Conservation (phyloP, 2,113 vertebrate species). For the Procavia capensis region DNA sequence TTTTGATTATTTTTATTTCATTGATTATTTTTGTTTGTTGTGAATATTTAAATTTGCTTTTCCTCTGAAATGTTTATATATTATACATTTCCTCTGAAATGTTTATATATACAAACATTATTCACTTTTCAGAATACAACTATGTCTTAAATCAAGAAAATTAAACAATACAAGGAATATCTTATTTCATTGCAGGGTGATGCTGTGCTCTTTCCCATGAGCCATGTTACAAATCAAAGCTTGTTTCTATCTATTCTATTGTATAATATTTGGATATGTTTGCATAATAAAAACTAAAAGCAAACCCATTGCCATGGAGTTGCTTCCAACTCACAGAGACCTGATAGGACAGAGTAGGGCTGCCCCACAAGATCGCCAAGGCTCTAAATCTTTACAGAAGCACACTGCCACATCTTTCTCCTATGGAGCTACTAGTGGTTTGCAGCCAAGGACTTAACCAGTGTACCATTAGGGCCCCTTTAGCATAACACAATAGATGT, state of each 20-base stretch:
- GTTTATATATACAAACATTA: background rate
- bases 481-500: background rate
- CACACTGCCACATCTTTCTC: background rate
- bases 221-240: background rate
- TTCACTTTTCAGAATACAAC: background rate
- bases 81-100: too few species aligned
- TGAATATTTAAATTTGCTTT: background rate
- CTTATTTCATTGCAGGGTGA: background rate
- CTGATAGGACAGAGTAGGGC: too few species aligned
- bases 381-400: background rate
- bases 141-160: constrained; percentile 24
- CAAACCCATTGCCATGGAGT: too few species aligned
- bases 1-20: background rate
- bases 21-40: background rate
- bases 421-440: background rate
- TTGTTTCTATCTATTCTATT: background rate
- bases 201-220: background rate
- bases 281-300: background rate
- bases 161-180: background rate
- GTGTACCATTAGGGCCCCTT: background rate
- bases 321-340: too few species aligned
- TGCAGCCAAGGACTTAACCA: background rate
- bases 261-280: background rate
- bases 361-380: too few species aligned
- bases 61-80: background rate